Evolutionary conservation across 2,113 vertebrate genomes (phyloP).

Genomic region (Scytalopus superciliaris): DNA sequence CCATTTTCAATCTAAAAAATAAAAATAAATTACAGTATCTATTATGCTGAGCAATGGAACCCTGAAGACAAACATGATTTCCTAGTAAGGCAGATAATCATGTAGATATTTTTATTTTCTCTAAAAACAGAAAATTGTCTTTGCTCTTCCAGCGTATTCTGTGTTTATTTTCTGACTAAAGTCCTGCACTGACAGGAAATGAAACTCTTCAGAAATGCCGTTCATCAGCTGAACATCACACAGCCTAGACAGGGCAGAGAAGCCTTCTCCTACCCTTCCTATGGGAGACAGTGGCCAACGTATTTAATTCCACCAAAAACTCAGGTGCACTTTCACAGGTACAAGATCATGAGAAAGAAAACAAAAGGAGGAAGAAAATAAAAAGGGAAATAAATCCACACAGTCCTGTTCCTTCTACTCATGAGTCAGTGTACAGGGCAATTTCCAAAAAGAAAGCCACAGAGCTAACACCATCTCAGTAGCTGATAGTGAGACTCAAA

Average conservation of each 20-base stretch:
- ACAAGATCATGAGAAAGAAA: neutral
- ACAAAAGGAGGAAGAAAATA: neutral
- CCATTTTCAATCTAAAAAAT: neutral
- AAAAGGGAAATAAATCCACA: neutral
- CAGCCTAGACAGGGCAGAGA: neutral
- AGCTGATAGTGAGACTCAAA: neutral
- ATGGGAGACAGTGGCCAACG: neutral
- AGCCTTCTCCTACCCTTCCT: neutral
- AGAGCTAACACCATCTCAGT: neutral
- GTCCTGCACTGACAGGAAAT: neutral
- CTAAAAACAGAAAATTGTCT: neutral
- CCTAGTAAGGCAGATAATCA: neutral
- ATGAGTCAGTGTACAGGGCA: neutral
- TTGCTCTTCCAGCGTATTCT: neutral
- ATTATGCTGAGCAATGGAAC: neutral
- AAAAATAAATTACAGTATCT: neutral
- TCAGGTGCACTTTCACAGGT: neutral
- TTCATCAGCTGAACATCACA: neutral
- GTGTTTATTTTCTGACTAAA: constrained; percentile 16
- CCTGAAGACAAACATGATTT: neutral
- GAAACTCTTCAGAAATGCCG: neutral
- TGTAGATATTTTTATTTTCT: neutral
- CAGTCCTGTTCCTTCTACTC: neutral
- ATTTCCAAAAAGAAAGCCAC: neutral
- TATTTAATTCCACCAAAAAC: neutral